Conservation (phyloP, 2,113 vertebrate genomes). For the Meles meles region DNA sequence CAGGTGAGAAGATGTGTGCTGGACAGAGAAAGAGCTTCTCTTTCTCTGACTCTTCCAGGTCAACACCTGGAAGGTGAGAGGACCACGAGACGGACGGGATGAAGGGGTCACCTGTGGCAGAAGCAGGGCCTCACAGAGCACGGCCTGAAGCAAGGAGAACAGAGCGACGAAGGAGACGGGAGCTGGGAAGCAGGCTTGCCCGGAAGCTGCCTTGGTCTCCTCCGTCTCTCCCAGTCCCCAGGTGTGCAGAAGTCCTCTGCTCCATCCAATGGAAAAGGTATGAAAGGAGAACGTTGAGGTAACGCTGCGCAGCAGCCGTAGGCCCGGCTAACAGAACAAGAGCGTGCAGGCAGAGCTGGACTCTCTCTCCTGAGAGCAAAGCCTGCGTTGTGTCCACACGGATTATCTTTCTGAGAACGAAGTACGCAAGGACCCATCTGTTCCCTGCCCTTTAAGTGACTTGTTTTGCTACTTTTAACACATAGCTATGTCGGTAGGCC, state of each 20-base stretch:
- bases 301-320: background rate
- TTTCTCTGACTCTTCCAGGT: too few relatives aligned
- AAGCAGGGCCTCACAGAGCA: background rate
- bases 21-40: background rate
- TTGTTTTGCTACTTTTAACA: conserved; percentile 15
- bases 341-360: background rate
- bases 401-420: background rate
- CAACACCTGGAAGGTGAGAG: background rate
- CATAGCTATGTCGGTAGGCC: background rate
- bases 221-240: background rate
- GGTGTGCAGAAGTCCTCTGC: background rate
- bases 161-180: background rate
- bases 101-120: background rate
- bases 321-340: background rate
- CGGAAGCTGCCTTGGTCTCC: background rate
- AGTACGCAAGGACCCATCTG: background rate
- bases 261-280: background rate
- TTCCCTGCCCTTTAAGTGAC: conserved; percentile 6
- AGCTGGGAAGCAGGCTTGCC: background rate
- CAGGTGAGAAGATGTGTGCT: background rate
- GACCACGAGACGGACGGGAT: background rate
- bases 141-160: fast-evolving
- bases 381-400: background rate
- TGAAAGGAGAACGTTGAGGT: background rate
- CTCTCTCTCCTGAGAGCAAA: background rate